Evolutionary conservation across 2,888 invertebrate species (phyloP), one percentile per base, ranked within the genome.

Genomic region (Altica lythri): DNA sequence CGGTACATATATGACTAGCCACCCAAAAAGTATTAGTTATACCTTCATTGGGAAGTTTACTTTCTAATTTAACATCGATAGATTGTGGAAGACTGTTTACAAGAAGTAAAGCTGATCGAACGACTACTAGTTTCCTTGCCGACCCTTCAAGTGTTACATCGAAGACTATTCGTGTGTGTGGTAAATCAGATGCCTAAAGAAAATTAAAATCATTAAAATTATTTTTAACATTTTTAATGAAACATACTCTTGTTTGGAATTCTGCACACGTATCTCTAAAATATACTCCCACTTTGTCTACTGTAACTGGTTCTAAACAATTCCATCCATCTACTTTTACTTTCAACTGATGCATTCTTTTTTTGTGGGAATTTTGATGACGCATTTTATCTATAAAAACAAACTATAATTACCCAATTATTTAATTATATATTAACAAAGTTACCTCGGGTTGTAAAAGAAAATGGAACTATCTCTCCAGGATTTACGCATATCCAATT

Each of bases 211-310:
- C n/a, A n/a, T n/a, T 2, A 10, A 17, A 18, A 18, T 43, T 38
- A 16, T 19, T 27, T 13, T 10, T 18, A 42, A 13, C 2, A 34
- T 14, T 12, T 16, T 35, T 8, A 16, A 4, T 16, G 38, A 16
- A 44, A 63, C 68, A 63, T 64, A 74, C 73, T 47, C 70, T 65
- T 57, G 65, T 63, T 55, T 73, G 69, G 37, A 72, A 62, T 56
- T 78, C 77, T 5, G 79, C 75, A 22, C 71, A 75, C 0, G 86
- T 84, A 59, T 85, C 83, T n/a, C 92, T 78, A 73, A 97, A 98
- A 79, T 90, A 98, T 34, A 91, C 85, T 1, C 98, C 98, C 14
- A 97, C 96, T 75, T 92, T 88, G 77, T 99, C 98, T 0, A 99
- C 92, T 5, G 95, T 92, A 10, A 99, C 90, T 1, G 97, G 94